Evolutionary conservation across 2,888 invertebrate species (phyloP), one percentile per base, ranked within the genome.

Genomic region (Morinoia aosen): DNA sequence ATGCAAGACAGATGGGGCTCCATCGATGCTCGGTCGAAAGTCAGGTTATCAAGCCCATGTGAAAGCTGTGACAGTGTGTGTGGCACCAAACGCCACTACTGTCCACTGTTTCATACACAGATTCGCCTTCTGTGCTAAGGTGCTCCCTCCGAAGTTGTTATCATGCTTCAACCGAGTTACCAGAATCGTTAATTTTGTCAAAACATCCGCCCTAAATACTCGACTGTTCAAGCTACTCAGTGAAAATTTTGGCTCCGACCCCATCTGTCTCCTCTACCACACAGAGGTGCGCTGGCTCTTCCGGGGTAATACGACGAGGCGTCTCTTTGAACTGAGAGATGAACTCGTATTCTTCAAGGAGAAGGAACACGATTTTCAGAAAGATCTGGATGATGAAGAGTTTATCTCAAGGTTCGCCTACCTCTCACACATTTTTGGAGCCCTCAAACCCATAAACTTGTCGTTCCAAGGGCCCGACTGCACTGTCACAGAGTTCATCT

Each of bases 401-500:
- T 95, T 95, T 94, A 94, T 94, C 33, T 95, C 95, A 95, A 95
- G 95, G 95, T 88, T 95, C 7, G 95, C 95, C 95, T 95, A 95
- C 95, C 64, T 76, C 76, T 95, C 95, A 39, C 76, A 95, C 95
- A 58, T 95, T 91, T 90, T 95, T 48, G 58, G 95, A 48, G 88
- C 95, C 61, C 58, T 95, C 76, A 95, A 94, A 94, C 95, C 58
- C 16, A 7, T 95, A 95, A 95, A 95, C 95, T 19, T 94, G 90
- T 90, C 90, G 90, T 90, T 90, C 90, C 90, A 90, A 39, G 40
- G 90, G 90, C 48, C 90, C 19, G 90, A 40, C 48, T 90, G 90
- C 40, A 90, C 48, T 90, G 90, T 48, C 90, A 90, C 90, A 90
- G 90, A 56, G 94, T 94, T 94, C 58, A 95, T 76, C 19, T 95